Conservation (phyloP, 2,113 vertebrate species). For the Puffinus mauretanicus region DNA sequence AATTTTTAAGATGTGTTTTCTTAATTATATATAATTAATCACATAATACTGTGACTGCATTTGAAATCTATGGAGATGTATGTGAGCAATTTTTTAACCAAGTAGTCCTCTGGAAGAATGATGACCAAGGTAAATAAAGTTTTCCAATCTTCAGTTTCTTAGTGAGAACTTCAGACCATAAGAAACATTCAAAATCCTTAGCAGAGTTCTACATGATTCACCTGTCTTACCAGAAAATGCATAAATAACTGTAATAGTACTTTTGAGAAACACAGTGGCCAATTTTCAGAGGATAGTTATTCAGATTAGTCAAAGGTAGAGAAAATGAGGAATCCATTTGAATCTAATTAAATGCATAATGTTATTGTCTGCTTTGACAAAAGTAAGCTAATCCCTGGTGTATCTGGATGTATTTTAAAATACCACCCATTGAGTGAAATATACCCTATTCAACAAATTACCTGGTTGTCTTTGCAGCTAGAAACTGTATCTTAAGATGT, state of each 20-base stretch:
- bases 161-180: background rate
- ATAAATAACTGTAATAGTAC: background rate
- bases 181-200: background rate
- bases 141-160: background rate
- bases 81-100: background rate
- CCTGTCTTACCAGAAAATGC: background rate
- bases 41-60: background rate
- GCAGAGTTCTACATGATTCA: background rate
- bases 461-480: background rate
- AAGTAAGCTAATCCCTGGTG: background rate
- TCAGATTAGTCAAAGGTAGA: background rate
- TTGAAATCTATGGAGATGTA: background rate
- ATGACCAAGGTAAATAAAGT: background rate
- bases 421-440: background rate
- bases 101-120: background rate
- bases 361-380: background rate
- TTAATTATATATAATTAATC: background rate
- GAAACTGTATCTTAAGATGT: background rate
- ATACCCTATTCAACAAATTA: background rate
- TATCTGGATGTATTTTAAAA: background rate
- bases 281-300: background rate
- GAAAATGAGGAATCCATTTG: background rate
- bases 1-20: background rate
- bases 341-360: background rate
- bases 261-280: background rate